phyloP scores from a whole-genome alignment of 2,888 invertebrate genomes.

The Sarcophaga carnaria region DNA sequence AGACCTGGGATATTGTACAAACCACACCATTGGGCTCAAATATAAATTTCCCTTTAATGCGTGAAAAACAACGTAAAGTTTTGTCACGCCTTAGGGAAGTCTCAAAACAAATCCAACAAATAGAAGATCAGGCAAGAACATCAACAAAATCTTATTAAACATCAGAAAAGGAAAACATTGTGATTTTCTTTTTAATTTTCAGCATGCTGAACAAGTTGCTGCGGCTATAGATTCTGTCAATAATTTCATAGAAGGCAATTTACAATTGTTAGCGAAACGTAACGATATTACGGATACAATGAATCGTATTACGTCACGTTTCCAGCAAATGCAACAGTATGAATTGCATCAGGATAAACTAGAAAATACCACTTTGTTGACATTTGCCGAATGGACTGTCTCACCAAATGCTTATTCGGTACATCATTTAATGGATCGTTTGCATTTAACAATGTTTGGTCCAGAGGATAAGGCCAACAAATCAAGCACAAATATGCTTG shows the following conservation, averaged over 20 bases:
- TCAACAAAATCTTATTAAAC: not conserved
- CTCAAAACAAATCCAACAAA: conserved; percentile 80
- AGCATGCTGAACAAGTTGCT: conserved; percentile 78
- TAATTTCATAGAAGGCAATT: conserved; percentile 77
- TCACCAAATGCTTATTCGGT: conserved; percentile 86
- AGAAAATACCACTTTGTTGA: conserved; percentile 86
- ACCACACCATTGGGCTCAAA: conserved; percentile 83
- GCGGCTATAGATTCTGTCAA: conserved; percentile 79
- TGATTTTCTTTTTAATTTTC: conserved; percentile 29
- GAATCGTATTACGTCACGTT: conserved; percentile 84
- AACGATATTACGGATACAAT: conserved; percentile 85
- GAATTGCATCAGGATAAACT: conserved; percentile 83
- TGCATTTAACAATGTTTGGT: conserved; percentile 85
- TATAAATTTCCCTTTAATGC: conserved; percentile 85
- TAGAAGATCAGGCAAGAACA: conserved; percentile 78
- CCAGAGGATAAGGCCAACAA: conserved; percentile 79
- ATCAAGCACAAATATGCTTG: conserved; percentile 72
- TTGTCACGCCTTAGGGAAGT: conserved; percentile 82
- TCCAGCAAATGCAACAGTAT: conserved; percentile 85
- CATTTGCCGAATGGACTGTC: conserved; percentile 88
- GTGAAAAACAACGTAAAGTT: conserved; percentile 85
- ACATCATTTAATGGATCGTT: conserved; percentile 85
- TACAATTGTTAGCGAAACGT: conserved; percentile 84
- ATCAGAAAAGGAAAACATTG: not conserved
- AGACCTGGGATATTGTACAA: conserved; percentile 86